phyloP scores from a whole-genome alignment of 2,888 invertebrate genomes.

The Disparrhopalites patrizii region DNA sequence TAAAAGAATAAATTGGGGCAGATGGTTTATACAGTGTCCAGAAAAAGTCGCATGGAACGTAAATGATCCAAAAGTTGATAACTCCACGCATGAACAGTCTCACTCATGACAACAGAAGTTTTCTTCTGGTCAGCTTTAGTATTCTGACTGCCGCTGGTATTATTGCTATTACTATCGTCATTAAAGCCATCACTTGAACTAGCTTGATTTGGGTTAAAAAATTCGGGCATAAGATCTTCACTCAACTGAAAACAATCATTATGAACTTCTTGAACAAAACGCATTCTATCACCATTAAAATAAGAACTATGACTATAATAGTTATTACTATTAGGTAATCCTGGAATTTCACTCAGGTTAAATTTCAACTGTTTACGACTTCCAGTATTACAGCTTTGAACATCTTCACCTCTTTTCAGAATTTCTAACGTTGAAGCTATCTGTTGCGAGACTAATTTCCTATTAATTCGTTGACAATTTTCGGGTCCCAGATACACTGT shows the following conservation, averaged over 20 bases:
- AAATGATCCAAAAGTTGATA: conserved; percentile 41
- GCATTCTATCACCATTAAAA: conserved; percentile 3
- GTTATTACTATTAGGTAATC: background rate
- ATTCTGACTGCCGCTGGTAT: background rate
- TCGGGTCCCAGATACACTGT: background rate
- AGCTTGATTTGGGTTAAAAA: background rate
- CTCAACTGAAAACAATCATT: background rate
- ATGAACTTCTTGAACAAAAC: background rate
- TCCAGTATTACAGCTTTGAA: background rate
- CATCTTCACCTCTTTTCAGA: conserved; percentile 15
- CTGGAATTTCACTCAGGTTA: background rate
- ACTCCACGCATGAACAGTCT: conserved; percentile 28
- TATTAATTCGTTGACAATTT: conserved; percentile 28
- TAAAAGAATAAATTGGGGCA: too few relatives aligned
- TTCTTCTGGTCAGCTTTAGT: too few relatives aligned
- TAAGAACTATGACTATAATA: background rate
- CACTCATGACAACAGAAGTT: background rate
- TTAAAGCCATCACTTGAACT: background rate
- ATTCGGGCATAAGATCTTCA: background rate
- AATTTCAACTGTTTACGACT: background rate
- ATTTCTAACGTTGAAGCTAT: conserved; percentile 30
- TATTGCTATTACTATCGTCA: background rate
- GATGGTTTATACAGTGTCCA: conserved; percentile 34
- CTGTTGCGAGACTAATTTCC: conserved; percentile 25
- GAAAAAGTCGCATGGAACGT: conserved; percentile 34